Base-by-base conservation (phyloP, 1,140 invertebrate species). In the Lordiphosa mommai region DNA sequence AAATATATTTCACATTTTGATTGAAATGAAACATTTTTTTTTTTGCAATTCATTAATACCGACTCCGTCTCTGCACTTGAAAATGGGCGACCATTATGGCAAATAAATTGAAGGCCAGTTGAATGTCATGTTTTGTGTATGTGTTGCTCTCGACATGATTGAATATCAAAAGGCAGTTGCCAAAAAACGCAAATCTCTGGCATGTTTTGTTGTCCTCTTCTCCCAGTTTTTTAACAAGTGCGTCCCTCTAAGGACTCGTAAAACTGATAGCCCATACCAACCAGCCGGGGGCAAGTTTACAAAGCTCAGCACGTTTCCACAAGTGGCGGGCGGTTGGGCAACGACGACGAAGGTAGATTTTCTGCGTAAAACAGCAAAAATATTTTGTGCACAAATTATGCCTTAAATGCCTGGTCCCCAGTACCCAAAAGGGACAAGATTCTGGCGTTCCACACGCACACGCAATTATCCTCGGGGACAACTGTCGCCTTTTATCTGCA, bases 111-210 rank as follows among this genome's bases (percentile, higher is more conserved):
- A 72, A 72, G 76, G 58, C 71, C 58, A 33, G 37, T 37, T 53
- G 53, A 72, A 84, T 64, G 61, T 72, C 61, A 52, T 43, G 20
- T 61, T 76, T 51, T 51, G 61, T 51, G 61, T 57, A 50, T 20
- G 51, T 34, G 38, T 68, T 72, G 55, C 59, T 43, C 23, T 59
- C 47, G 71, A 72, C 59, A 72, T 82, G 77, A 82, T 84, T 82
- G 77, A 82, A 82, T 82, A 82, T 84, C 77, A 82, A 82, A 84
- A 82, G 77, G 72, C 77, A 76, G 77, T 72, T 72, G 66, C 55
- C 51, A 53, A 27, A 27, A 27, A 60, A 80, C 55, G 71, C 71
- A 82, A 82, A 82, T 82, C 77, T 84, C 76, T 66, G 58, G 68
- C 76, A 84, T 82, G 77, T 72, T 82, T 57, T 43, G 23, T 14